phyloP scores from a whole-genome alignment of 2,113 vertebrate species.

The Ahaetulla prasina region DNA sequence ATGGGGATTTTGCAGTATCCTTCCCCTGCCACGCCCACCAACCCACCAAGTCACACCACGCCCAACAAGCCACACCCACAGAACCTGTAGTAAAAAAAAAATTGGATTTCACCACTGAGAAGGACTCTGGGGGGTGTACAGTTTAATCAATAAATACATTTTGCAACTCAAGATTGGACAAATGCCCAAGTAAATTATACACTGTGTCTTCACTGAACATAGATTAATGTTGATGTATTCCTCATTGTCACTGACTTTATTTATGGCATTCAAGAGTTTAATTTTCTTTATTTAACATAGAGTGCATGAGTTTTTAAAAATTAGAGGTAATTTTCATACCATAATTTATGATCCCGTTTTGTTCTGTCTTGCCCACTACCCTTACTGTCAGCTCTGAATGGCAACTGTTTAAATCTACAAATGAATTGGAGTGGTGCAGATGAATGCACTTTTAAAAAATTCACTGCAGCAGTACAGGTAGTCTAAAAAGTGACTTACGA shows the following conservation, averaged over 20 bases:
- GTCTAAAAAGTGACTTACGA: too few relatives aligned
- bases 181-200: background rate
- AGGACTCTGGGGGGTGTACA: background rate
- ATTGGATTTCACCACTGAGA: too few relatives aligned
- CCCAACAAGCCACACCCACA: too few relatives aligned
- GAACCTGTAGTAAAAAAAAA: too few relatives aligned
- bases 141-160: background rate
- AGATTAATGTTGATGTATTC: conserved; percentile 5
- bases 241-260: background rate
- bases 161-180: conserved; percentile 10
- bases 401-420: background rate
- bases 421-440: background rate
- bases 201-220: background rate
- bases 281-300: conserved; percentile 33
- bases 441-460: background rate
- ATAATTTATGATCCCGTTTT: background rate
- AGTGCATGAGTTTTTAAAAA: background rate
- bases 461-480: background rate
- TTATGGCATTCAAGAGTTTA: conserved; percentile 22
- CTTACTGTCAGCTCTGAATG: background rate
- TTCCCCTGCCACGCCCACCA: too few relatives aligned
- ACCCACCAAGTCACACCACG: too few relatives aligned
- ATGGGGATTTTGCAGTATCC: too few relatives aligned
- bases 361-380: background rate
- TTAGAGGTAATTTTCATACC: conserved; percentile 25